Conservation (phyloP, 1,140 invertebrate genomes). For the Notospermus geniculatus region DNA sequence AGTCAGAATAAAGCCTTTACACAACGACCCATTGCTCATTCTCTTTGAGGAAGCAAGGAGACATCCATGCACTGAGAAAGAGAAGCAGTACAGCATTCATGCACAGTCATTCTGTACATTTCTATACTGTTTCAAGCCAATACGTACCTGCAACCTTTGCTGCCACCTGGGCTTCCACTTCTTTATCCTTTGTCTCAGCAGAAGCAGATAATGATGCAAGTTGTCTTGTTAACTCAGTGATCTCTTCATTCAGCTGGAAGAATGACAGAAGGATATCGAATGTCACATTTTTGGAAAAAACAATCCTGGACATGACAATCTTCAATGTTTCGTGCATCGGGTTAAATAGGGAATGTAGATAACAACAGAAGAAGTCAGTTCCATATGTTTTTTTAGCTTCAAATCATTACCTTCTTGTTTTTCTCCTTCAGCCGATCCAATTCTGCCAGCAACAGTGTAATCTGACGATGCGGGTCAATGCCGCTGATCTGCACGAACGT, state of each 20-base stretch:
- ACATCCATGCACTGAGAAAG: too few relatives aligned
- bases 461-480: slow-evolving; percentile 11
- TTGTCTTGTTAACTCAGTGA: too few relatives aligned
- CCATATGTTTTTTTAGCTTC: neutral
- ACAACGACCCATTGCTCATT: too few relatives aligned
- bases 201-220: neutral
- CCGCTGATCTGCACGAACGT: neutral
- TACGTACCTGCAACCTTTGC: slow-evolving; percentile 6
- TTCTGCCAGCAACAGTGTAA: slow-evolving; percentile 15
- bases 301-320: too few relatives aligned
- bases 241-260: too few relatives aligned
- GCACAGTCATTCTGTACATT: too few relatives aligned
- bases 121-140: neutral
- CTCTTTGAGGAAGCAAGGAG: too few relatives aligned
- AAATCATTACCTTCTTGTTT: slow-evolving; percentile 14
- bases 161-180: slow-evolving; percentile 1
- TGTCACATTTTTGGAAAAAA: too few relatives aligned
- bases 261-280: too few relatives aligned
- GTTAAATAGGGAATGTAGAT: neutral
- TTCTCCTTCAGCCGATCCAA: slow-evolving; percentile 12
- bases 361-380: neutral
- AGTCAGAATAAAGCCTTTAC: too few relatives aligned
- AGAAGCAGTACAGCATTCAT: too few relatives aligned
- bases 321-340: too few relatives aligned
- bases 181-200: neutral